Base-by-base conservation (phyloP, 1,140 invertebrate genomes). In the Charaxes varanes region DNA sequence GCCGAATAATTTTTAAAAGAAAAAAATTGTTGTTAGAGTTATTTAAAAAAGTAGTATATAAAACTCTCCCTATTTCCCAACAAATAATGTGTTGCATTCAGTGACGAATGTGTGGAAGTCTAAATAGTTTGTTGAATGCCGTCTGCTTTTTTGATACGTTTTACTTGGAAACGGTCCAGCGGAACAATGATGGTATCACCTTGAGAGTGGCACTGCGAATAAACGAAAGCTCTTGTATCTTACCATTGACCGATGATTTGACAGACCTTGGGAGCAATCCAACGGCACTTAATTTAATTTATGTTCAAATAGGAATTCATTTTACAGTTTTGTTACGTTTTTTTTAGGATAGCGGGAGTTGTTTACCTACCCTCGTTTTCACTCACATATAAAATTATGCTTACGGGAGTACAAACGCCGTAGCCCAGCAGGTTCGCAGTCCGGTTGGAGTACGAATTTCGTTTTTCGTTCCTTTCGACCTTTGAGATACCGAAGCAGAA, bases 201-300 rank as follows among this genome's bases (percentile, higher is more conserved):
- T 59, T 68, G 60, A 62, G 33, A 43, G 33, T 4, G 53, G 41
- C 34, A 57, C 46, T 62, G 51, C 54, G 60, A 69, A 62, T 67
- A 59, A 69, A 23, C 38, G 36, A 43, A 36, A 45, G 52, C 53
- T 51, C 48, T 40, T 49, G 57, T 56, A 49, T 40, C 45, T 38
- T 52, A 43, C 51, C 38, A 32, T 35, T 21, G 17, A 28, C 19
- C 27, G 14, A 35, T 23, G 22, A 27, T 30, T 12, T 12, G 4
- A 27, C 4, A 5, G 4, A 13, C 4, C 26, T 12, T 2, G 1
- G 7, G 6, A 6, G 10, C 7, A 8, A 7, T n/a, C 6, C 1
- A 8, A 2, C 21, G 10, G 21, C n/a, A 23, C 7, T n/a, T 1
- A 8, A 8, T 23, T 8, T 1, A 23, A 23, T n/a, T 4, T 26